A percentile compares a stretch with the other conserved stretches of the same genome.
Conservation (phyloP, 2,888 invertebrate genomes). For the Crocallis elinguaria region DNA sequence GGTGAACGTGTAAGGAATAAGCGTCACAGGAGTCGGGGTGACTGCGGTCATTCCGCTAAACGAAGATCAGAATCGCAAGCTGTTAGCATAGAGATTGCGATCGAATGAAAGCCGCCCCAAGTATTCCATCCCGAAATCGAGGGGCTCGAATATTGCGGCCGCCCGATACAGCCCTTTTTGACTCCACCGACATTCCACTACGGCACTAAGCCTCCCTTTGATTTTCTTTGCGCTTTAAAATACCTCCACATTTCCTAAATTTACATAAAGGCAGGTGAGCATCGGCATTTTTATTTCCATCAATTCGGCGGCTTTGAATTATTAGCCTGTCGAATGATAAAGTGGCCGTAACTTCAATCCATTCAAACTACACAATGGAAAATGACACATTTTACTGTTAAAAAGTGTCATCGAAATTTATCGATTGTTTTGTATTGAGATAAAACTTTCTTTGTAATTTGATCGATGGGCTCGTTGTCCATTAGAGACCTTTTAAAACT, state of each 20-base stretch:
- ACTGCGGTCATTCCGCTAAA: constrained; percentile 85
- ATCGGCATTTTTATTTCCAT: constrained; percentile 40
- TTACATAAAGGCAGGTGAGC: constrained; percentile 46
- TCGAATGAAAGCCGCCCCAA: constrained; percentile 80
- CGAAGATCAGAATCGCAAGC: constrained; percentile 85
- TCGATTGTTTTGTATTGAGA: constrained; percentile 74
- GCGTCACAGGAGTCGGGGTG: constrained; percentile 77
- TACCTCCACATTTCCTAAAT: constrained; percentile 58
- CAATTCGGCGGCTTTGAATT: constrained; percentile 47
- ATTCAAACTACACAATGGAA: constrained; percentile 52
- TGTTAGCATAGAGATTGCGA: constrained; percentile 85
- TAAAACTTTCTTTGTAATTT: constrained; percentile 79
- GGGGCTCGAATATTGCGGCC: constrained; percentile 79
- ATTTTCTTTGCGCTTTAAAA: constrained; percentile 68
- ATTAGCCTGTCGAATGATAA: constrained; percentile 47
- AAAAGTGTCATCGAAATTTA: constrained; percentile 62
- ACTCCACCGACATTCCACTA: constrained; percentile 72
- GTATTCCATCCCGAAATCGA: constrained; percentile 81
- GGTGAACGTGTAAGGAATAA: constrained; percentile 83
- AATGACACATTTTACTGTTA: constrained; percentile 61
- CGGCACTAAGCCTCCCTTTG: constrained; percentile 69
- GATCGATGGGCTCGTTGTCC: constrained; percentile 82
- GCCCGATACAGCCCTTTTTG: constrained; percentile 73
- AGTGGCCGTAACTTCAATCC: constrained; percentile 48
- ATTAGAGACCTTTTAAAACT: constrained; percentile 80